Conservation (phyloP, 1,140 invertebrate species). For the Drosophila lacteicornis region DNA sequence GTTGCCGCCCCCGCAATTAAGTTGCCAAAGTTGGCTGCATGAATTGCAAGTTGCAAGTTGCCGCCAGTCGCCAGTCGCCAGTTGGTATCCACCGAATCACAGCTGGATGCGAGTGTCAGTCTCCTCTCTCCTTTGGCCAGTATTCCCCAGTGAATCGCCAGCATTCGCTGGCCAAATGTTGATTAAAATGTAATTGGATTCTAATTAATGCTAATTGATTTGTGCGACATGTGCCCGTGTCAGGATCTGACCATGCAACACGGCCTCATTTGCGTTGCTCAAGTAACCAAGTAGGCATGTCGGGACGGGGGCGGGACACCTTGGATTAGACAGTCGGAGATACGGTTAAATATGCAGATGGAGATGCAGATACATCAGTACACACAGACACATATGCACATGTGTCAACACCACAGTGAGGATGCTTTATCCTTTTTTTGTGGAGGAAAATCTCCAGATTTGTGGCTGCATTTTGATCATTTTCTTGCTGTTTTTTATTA, state of each 20-base stretch:
- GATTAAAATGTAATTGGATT: slow-evolving; percentile 74
- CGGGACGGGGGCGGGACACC: background rate
- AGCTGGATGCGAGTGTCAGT: slow-evolving; percentile 1
- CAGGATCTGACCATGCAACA: slow-evolving; percentile 6
- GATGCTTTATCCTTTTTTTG: too few species aligned
- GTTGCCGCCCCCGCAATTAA: slow-evolving; percentile 58
- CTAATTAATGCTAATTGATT: slow-evolving; percentile 79
- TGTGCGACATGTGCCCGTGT: slow-evolving; percentile 51
- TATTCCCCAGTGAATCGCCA: background rate
- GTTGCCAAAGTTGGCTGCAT: slow-evolving; percentile 66
- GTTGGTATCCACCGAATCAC: slow-evolving; percentile 5
- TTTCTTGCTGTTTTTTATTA: background rate
- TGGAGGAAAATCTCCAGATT: background rate
- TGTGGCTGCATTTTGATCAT: background rate
- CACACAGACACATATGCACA: background rate
- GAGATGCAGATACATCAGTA: background rate
- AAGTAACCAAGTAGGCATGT: background rate
- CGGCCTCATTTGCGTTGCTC: slow-evolving; percentile 3
- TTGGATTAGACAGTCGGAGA: slow-evolving; percentile 14
- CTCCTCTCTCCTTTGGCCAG: background rate
- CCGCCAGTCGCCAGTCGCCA: slow-evolving; percentile 58
- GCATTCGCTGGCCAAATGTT: slow-evolving; percentile 41
- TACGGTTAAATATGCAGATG: background rate
- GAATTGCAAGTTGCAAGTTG: slow-evolving; percentile 66
- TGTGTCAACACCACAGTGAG: background rate